Percentiles rank a stretch among this genome's conserved stretches.
Evolutionary conservation across 2,797 vertebrate genomes (phyloP).

Genomic region (Okamejei kenojei): DNA sequence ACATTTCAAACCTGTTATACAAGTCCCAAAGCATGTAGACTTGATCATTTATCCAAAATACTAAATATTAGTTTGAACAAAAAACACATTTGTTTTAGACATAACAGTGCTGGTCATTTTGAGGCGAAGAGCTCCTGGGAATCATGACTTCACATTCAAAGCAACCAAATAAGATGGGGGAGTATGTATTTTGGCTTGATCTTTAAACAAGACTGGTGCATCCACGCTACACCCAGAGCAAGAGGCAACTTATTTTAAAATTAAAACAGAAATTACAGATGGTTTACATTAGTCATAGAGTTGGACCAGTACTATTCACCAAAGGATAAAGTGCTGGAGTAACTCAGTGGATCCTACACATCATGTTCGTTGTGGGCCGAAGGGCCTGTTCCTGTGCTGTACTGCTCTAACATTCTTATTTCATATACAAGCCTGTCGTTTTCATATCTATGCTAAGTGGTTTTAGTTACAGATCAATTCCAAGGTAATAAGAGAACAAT

Average conservation of each 20-base stretch:
- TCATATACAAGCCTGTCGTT: neutral
- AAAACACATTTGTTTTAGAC: conserved; percentile 3
- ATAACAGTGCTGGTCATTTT: neutral
- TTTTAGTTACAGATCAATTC: neutral
- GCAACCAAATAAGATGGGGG: neutral
- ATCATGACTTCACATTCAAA: neutral
- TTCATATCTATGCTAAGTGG: neutral
- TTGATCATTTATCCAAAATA: conserved; percentile 11
- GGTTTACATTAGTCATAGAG: neutral
- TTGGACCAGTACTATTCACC: too few relatives aligned
- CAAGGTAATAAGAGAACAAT: neutral
- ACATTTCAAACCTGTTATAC: neutral
- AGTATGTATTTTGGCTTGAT: conserved; percentile 10
- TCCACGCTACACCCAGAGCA: neutral
- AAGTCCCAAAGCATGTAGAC: neutral
- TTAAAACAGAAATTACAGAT: neutral
- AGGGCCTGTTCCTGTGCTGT: too few relatives aligned
- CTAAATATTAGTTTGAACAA: conserved; percentile 2
- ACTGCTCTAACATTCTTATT: neutral
- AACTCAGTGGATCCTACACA: too few relatives aligned
- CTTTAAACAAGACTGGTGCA: neutral
- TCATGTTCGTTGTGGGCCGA: too few relatives aligned
- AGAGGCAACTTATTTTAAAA: too few relatives aligned
- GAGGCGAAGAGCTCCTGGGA: neutral
- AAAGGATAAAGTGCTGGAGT: too few relatives aligned